A percentile compares a stretch with the other conserved stretches of the same genome.
These are phyloP conservation scores for Cladorhizidae sp. DNA, from an alignment of 37 sponge, comb jelly and placozoan species.

Conservation along the genomic window DNA sequence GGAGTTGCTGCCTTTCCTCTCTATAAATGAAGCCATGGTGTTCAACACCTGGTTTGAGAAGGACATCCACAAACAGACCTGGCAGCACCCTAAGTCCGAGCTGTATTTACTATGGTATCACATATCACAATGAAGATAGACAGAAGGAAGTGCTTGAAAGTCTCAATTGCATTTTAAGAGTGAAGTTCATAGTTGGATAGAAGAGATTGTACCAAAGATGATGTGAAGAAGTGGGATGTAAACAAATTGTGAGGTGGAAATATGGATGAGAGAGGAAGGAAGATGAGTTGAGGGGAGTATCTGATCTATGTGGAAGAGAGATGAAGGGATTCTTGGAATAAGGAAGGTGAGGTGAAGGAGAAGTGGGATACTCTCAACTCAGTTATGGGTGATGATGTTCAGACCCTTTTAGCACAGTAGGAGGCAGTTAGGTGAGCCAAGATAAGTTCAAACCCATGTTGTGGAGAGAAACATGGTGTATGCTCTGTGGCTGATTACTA, in stretches of 20 bases:
- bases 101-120: not conserved
- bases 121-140: not conserved
- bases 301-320: not conserved
- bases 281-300: not conserved
- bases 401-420: not conserved
- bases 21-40: constrained; percentile 33
- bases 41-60: constrained; percentile 58
- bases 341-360: not conserved
- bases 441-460: not conserved
- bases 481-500: not conserved
- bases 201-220: not conserved
- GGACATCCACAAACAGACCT: too few species aligned
- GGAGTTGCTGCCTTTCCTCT: constrained; percentile 51
- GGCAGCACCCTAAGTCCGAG: not conserved
- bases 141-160: too few species aligned
- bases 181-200: constrained; percentile 8
- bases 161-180: constrained; percentile 14
- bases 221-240: constrained; percentile 17
- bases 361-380: too few species aligned
- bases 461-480: constrained; percentile 9
- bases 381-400: not conserved
- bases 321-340: not conserved
- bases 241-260: too few species aligned
- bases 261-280: constrained; percentile 23
- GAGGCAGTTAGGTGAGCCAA: not conserved